A percentile compares a stretch with the other conserved stretches of the same genome.
Conservation (phyloP, 2,888 invertebrate species). For the Eilema caniola region DNA sequence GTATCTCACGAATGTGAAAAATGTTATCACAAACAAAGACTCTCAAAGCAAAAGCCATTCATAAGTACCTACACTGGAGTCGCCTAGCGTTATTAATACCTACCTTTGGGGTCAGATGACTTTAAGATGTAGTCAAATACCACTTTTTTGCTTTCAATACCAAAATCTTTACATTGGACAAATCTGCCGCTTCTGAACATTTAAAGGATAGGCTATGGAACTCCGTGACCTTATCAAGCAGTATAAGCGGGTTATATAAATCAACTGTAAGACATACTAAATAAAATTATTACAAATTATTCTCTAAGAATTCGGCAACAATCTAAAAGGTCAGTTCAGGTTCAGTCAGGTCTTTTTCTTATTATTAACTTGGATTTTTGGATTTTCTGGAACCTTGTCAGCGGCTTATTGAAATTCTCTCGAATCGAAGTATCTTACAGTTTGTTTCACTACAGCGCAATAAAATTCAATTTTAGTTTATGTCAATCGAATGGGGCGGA, state of each 20-base stretch:
- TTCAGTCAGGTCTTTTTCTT: not conserved
- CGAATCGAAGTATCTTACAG: not conserved
- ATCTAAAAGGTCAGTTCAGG: not conserved
- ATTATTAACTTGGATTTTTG: not conserved
- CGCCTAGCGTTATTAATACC: too few relatives aligned
- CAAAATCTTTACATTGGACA: too few relatives aligned
- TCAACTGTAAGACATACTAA: too few relatives aligned
- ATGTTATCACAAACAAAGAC: not conserved
- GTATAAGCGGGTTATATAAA: not conserved
- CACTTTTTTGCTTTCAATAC: too few relatives aligned
- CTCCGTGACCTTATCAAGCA: not conserved
- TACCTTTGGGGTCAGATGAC: too few relatives aligned
- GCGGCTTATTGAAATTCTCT: slow-evolving; percentile 2
- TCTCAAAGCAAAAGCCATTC: not conserved
- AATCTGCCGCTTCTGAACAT: too few relatives aligned
- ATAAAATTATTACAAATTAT: not conserved
- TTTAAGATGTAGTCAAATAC: too few relatives aligned
- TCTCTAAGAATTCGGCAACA: not conserved
- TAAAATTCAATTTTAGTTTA: not conserved
- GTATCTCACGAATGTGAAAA: not conserved
- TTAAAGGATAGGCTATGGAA: not conserved
- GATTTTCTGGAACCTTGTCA: not conserved
- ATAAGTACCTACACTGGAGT: too few relatives aligned
- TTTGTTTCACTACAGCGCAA: not conserved
- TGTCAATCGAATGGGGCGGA: not conserved